phyloP scores from a whole-genome alignment of 2,113 vertebrate genomes.

The Bothrops jararaca region DNA sequence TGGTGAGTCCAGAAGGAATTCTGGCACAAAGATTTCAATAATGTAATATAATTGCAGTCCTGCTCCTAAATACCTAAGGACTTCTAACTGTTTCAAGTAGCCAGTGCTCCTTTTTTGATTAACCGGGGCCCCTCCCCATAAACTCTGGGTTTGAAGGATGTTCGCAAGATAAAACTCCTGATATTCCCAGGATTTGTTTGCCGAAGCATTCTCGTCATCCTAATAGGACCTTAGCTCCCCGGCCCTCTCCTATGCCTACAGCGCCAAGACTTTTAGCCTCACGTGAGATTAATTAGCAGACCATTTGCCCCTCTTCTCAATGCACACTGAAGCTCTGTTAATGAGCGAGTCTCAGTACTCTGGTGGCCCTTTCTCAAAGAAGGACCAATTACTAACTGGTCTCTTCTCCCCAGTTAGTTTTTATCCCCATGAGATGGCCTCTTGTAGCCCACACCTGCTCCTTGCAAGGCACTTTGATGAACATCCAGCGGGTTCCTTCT shows the following conservation, averaged over 20 bases:
- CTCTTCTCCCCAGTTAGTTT: neutral
- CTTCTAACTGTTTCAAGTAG: neutral
- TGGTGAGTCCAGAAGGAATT: neutral
- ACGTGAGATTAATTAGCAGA: neutral
- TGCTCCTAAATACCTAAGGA: neutral
- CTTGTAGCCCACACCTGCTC: rapidly evolving
- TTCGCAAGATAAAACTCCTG: neutral
- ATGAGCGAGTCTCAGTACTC: neutral
- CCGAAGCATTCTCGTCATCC: neutral
- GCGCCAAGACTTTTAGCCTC: neutral
- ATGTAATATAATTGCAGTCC: neutral
- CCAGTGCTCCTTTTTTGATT: neutral
- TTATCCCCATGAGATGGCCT: rapidly evolving
- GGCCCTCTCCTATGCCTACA: neutral
- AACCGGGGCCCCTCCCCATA: neutral
- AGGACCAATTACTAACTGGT: neutral
- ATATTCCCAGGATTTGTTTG: neutral
- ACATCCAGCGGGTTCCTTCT: no score
- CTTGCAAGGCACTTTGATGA: neutral
- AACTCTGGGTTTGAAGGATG: neutral
- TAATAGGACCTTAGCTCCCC: neutral
- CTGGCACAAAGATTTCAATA: neutral
- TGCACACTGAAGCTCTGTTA: neutral
- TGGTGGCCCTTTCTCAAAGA: neutral
- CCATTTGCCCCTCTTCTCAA: neutral